These are phyloP conservation scores for Myioborus melanocephalus DNA, from an alignment of 2,797 vertebrate genomes.

Conservation along the genomic window DNA sequence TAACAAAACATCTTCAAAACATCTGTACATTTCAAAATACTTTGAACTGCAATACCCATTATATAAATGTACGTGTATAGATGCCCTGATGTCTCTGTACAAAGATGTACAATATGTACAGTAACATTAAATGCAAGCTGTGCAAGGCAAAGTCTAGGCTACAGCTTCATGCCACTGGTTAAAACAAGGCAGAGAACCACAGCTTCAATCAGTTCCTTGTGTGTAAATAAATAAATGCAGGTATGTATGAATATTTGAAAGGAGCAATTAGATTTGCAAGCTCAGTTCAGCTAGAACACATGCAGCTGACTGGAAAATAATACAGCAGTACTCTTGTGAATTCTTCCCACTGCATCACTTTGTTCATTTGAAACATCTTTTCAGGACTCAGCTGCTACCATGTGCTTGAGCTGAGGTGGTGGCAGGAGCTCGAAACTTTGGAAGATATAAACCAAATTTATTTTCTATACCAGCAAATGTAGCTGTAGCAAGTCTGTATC, in stretches of 20 bases:
- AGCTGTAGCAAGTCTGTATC: constrained; percentile 93
- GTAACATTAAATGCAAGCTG: constrained; percentile 82
- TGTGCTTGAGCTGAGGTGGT: constrained; percentile 69
- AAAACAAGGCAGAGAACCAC: constrained; percentile 74
- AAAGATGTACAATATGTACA: constrained; percentile 95
- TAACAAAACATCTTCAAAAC: constrained; percentile 87
- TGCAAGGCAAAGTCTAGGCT: constrained; percentile 78
- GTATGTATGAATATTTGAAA: constrained; percentile 62
- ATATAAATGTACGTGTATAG: constrained; percentile 70
- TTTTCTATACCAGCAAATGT: constrained; percentile 96
- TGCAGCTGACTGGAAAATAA: constrained; percentile 71
- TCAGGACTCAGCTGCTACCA: constrained; percentile 71
- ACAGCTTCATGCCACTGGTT: constrained; percentile 81
- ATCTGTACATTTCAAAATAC: constrained; percentile 89
- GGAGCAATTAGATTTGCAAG: constrained; percentile 55
- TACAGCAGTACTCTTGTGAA: constrained; percentile 27
- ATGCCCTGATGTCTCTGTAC: constrained; percentile 85
- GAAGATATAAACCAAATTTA: constrained; percentile 94
- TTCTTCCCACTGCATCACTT: neutral
- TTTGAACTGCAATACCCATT: constrained; percentile 73
- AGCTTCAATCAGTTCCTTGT: constrained; percentile 67
- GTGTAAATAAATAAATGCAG: constrained; percentile 73
- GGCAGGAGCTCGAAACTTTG: constrained; percentile 85
- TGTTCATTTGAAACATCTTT: neutral
- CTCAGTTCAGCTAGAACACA: constrained; percentile 71